Conservation (phyloP, 2,113 vertebrate genomes). For the Casuarius casuarius region DNA sequence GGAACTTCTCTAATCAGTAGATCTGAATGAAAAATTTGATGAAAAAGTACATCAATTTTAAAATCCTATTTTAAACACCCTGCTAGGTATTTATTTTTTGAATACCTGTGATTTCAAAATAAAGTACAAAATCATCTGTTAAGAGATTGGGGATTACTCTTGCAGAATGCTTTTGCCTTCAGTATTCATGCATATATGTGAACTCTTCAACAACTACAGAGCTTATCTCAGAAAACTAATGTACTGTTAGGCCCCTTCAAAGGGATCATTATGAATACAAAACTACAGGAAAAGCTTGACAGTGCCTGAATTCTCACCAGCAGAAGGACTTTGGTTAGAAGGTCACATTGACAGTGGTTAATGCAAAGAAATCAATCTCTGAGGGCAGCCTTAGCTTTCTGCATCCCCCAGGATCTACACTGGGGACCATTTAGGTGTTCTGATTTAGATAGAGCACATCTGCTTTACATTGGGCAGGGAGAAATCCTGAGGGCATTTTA, state of each 20-base stretch:
- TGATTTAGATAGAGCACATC: not conserved
- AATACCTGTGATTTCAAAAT: not conserved
- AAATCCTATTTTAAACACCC: not conserved
- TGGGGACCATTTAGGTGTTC: not conserved
- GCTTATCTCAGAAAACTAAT: not conserved
- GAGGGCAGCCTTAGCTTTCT: not conserved
- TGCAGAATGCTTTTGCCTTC: not conserved
- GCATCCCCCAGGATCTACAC: not conserved
- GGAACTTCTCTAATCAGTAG: not conserved
- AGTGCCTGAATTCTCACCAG: not conserved
- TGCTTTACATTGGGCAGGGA: not conserved
- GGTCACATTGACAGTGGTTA: not conserved
- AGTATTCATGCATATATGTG: not conserved
- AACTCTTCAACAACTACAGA: not conserved
- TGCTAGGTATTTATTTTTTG: not conserved
- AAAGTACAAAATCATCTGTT: not conserved
- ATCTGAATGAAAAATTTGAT: not conserved
- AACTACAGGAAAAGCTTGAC: not conserved
- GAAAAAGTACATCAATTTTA: not conserved
- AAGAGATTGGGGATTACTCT: not conserved
- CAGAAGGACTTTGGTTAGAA: not conserved
- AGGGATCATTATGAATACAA: not conserved
- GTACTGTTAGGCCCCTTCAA: not conserved
- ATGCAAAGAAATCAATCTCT: not conserved
- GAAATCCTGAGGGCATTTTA: not conserved